Evolutionary conservation across 2,888 invertebrate species (phyloP), one percentile per base, ranked within the genome.

Genomic region (Congeria kusceri): DNA sequence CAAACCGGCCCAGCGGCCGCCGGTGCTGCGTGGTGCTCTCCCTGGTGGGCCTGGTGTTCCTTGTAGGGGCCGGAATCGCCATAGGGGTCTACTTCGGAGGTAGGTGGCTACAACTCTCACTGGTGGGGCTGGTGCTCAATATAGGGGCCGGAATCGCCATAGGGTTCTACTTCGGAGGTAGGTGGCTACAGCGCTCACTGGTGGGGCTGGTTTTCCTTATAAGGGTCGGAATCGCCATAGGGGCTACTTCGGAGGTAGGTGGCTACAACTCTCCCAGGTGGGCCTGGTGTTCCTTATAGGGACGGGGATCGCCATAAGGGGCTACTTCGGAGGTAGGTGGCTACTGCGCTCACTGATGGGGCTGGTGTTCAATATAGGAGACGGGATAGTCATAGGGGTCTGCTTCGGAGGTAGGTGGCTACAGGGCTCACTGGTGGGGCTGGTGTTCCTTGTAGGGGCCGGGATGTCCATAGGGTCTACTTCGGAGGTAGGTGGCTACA

Each of bases 71-170:
- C 39, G 80, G 71, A 5, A 63, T 80, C 3, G 80, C 64, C 11
- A 80, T 80, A 23, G 80, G 75, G 5, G 49, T 80, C 3, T 80
- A 72, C 58, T 80, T 80, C 46, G 80, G 80, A 20, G 75, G 80
- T 80, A 75, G 66, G 73, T 57, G 11, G 23, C 5, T 1, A 39
- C 32, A 32, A 32, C 32, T 59, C 32, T 46, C 75, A 18, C 56
- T 79, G 1, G 75, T 67, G 11, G 75, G 75, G 4, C 49, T 75
- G 9, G 18, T 79, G 3, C 67, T 75, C 20, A 67, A 71, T 0
- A 23, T 75, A 7, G 79, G 57, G 3, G 75, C 71, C 47, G 79
- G 71, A 11, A 63, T 80, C 7, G 79, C 64, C 15, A 80, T 80
- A 20, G 79, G 75, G 11, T 39, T 80, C 3, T 80, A 71, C 58